Evolutionary conservation across 2,113 vertebrate species (phyloP).

Genomic region (Panthera tigris): DNA sequence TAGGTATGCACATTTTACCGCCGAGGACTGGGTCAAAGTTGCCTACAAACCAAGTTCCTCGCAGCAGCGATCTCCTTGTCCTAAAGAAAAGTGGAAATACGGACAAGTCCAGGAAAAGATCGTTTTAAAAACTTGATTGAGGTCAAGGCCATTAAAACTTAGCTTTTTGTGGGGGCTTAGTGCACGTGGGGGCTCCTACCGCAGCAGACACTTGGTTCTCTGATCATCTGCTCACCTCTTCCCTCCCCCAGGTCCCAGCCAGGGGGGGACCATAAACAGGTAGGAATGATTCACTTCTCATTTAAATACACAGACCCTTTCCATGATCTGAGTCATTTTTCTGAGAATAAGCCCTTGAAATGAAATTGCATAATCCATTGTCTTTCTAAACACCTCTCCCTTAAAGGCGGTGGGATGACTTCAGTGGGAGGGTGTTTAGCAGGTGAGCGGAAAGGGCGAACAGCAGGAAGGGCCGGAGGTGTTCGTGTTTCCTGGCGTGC

Average conservation of each 20-base stretch:
- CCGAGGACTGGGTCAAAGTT: background rate
- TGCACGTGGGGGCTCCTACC: background rate
- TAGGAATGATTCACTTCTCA: background rate
- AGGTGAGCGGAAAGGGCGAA: background rate
- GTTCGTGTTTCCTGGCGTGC: background rate
- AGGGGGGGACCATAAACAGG: background rate
- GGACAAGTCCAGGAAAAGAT: background rate
- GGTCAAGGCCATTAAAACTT: background rate
- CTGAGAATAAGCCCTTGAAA: background rate
- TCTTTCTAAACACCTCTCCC: background rate
- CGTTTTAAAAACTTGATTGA: background rate
- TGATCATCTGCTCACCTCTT: fast-evolving
- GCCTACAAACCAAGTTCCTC: background rate
- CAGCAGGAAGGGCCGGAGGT: background rate
- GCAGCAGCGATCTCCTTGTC: background rate
- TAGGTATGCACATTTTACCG: background rate
- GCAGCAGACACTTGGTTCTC: fast-evolving
- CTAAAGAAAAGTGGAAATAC: background rate
- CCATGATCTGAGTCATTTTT: background rate
- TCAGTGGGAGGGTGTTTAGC: background rate
- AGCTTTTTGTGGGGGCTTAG: background rate
- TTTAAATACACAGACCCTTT: background rate
- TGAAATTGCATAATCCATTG: fast-evolving
- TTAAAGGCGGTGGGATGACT: background rate
- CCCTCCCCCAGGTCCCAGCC: background rate